These are phyloP conservation scores for Diloba caeruleocephala DNA, from an alignment of 2,888 invertebrate species.

Conservation along the genomic window DNA sequence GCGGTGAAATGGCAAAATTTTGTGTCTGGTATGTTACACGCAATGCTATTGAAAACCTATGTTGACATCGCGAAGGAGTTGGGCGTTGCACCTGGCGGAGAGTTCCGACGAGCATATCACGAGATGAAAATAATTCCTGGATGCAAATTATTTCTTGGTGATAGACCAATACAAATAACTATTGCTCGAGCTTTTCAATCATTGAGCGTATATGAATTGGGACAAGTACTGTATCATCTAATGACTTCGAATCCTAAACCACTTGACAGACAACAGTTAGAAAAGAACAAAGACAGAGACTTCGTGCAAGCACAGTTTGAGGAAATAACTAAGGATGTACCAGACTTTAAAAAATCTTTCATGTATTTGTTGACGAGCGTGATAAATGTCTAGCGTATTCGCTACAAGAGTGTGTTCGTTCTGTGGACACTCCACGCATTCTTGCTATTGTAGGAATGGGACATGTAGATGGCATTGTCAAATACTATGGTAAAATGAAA, in stretches of 20 bases:
- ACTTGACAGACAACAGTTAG: conserved; percentile 74
- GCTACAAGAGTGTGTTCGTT: conserved; percentile 81
- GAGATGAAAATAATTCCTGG: conserved; percentile 87
- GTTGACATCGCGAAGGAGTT: conserved; percentile 85
- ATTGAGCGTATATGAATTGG: conserved; percentile 78
- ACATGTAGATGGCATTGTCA: conserved; percentile 95
- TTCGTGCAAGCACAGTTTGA: conserved; percentile 84
- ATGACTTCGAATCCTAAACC: conserved; percentile 79
- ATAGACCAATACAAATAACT: conserved; percentile 84
- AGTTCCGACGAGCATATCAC: conserved; percentile 84
- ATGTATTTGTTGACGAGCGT: conserved; percentile 85
- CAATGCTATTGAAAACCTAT: conserved; percentile 84
- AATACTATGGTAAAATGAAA: conserved; percentile 83
- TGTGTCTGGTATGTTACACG: conserved; percentile 83
- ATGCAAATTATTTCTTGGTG: conserved; percentile 83
- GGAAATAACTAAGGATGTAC: conserved; percentile 81
- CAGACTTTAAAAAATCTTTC: conserved; percentile 85
- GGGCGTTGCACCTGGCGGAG: conserved; percentile 85
- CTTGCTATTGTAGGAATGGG: conserved; percentile 99
- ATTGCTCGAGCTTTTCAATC: conserved; percentile 84
- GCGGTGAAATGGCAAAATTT: conserved; percentile 82
- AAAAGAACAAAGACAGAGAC: conserved; percentile 81
- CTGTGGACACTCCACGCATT: conserved; percentile 90
- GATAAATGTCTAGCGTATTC: conserved; percentile 84
- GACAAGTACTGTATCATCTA: conserved; percentile 83